Evolutionary conservation across 2,888 invertebrate species (phyloP).

Genomic region (Rambutsinella grinnellia): DNA sequence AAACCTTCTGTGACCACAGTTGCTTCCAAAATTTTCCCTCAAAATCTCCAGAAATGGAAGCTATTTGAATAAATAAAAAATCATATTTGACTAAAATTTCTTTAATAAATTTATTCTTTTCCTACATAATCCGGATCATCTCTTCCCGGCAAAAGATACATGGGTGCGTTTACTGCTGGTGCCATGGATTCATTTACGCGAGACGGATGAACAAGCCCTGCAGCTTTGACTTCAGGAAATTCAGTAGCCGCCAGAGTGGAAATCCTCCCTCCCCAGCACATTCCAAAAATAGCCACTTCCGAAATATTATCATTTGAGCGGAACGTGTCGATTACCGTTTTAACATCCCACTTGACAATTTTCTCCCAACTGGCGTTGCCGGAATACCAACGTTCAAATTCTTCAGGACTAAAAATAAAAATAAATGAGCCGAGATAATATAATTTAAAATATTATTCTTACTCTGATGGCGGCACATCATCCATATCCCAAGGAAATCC

Average conservation of each 20-base stretch:
- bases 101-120: too few species aligned
- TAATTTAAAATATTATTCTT: slow-evolving; percentile 20
- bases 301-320: slow-evolving; percentile 38
- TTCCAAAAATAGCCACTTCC: slow-evolving; percentile 52
- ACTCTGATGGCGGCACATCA: slow-evolving; percentile 52
- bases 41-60: slow-evolving; percentile 61
- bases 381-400: slow-evolving; percentile 35
- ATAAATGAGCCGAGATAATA: neutral
- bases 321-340: slow-evolving; percentile 29
- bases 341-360: slow-evolving; percentile 39
- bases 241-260: slow-evolving; percentile 37
- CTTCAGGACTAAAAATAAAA: slow-evolving; percentile 41
- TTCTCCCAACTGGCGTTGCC: slow-evolving; percentile 48
- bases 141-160: slow-evolving; percentile 44
- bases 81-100: too few species aligned
- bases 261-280: slow-evolving; percentile 57
- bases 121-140: slow-evolving; percentile 62
- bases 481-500: slow-evolving; percentile 41
- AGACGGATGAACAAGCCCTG: slow-evolving; percentile 60
- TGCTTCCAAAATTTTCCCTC: slow-evolving; percentile 56
- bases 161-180: slow-evolving; percentile 43
- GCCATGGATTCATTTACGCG: slow-evolving; percentile 50
- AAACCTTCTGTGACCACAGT: slow-evolving; percentile 55
- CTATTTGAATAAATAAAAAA: too few species aligned
- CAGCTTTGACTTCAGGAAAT: slow-evolving; percentile 47